A percentile compares a stretch with the other conserved stretches of the same genome.
These are phyloP conservation scores for Peromyscus polionotus DNA, from an alignment of 2,113 vertebrate species.

Conservation along the genomic window DNA sequence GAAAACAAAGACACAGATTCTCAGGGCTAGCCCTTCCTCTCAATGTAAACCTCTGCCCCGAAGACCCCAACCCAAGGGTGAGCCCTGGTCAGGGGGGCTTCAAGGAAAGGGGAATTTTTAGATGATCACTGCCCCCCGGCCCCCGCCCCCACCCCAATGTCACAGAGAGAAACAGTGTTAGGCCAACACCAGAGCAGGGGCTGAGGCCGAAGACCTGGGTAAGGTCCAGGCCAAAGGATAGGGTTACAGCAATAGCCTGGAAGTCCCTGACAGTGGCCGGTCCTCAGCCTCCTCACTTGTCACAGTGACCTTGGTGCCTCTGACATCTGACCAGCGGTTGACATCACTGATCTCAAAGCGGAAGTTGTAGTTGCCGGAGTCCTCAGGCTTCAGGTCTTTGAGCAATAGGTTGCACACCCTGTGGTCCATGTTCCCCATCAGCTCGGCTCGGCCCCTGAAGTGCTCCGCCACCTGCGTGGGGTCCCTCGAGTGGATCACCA, in stretches of 20 bases:
- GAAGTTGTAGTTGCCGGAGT: conserved; percentile 84
- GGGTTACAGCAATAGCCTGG: neutral
- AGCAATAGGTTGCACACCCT: conserved; percentile 83
- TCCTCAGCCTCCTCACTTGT: conserved; percentile 70
- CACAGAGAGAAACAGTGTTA: neutral
- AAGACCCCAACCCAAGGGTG: neutral
- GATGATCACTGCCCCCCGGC: neutral
- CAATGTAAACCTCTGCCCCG: neutral
- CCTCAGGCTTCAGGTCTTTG: neutral
- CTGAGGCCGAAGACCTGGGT: neutral
- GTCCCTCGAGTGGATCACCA: conserved; percentile 70
- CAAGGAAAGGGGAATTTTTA: neutral
- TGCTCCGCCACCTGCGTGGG: fast-evolving
- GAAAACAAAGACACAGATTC: neutral
- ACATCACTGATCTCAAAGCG: conserved; percentile 84
- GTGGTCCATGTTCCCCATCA: conserved; percentile 16
- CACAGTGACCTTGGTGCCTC: conserved; percentile 68
- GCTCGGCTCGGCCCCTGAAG: conserved; percentile 70
- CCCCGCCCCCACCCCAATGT: no score
- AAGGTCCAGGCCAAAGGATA: neutral
- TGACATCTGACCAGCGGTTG: conserved; percentile 79
- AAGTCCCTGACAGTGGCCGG: neutral
- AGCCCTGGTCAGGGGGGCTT: neutral
- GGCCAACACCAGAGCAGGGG: neutral
- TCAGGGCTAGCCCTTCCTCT: neutral